Evolutionary conservation across 2,888 invertebrate genomes (phyloP).

Genomic region (Leptinotarsa juncta): DNA sequence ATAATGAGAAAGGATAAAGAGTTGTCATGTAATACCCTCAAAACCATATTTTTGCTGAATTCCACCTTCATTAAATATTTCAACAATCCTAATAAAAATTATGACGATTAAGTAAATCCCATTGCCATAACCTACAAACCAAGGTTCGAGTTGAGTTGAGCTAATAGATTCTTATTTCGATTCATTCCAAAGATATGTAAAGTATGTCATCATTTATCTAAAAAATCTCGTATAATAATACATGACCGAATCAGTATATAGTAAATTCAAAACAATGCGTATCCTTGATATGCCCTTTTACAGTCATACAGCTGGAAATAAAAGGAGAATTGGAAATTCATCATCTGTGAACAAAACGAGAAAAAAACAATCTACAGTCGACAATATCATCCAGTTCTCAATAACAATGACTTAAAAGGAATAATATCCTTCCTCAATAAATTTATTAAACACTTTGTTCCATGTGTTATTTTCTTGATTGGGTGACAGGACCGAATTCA

Average conservation of each 20-base stretch:
- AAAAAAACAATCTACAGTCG: slow-evolving; percentile 45
- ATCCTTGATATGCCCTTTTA: slow-evolving; percentile 46
- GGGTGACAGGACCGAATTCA: slow-evolving; percentile 38
- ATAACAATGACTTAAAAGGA: slow-evolving; percentile 53
- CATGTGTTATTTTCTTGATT: slow-evolving; percentile 32
- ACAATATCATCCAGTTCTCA: slow-evolving; percentile 48
- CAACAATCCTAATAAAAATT: background rate
- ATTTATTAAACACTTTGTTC: slow-evolving; percentile 44
- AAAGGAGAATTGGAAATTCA: slow-evolving; percentile 40
- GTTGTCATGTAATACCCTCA: too few relatives aligned
- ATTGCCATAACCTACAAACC: slow-evolving; percentile 17
- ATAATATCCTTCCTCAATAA: slow-evolving; percentile 50
- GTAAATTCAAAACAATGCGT: slow-evolving; percentile 32
- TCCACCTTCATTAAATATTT: background rate
- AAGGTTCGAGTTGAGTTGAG: slow-evolving; percentile 5
- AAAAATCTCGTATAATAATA: slow-evolving; percentile 17
- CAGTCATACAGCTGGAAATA: slow-evolving; percentile 34
- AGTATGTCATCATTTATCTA: slow-evolving; percentile 31
- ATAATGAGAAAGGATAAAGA: too few relatives aligned
- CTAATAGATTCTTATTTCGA: slow-evolving; percentile 31
- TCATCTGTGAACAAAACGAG: slow-evolving; percentile 45
- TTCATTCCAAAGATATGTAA: slow-evolving; percentile 35
- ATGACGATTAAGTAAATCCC: background rate
- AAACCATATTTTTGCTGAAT: background rate
- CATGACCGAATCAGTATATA: slow-evolving; percentile 20